Base-by-base conservation (phyloP, 2,113 vertebrate species). In the Ageneiosus marmoratus region DNA sequence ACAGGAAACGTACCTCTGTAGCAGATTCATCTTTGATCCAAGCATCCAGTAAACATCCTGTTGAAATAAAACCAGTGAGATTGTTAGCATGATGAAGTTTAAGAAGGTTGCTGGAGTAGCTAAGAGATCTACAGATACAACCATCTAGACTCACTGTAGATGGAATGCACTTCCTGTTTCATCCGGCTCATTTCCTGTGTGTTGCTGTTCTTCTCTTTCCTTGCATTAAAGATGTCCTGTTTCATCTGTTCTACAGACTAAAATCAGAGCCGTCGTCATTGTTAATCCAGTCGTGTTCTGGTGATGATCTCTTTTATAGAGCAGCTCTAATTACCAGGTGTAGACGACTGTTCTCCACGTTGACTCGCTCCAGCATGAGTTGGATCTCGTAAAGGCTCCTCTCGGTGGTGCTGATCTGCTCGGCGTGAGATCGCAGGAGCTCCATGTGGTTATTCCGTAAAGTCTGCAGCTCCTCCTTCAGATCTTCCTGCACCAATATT, bases 301-400 rank as follows among this genome's bases (percentile, higher is more conserved):
- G 9, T 62, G 8, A 34, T 13, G 18, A 72, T 73, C 13, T 65
- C 1, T 4, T 37, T 10, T 44, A n/a, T 44, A 12, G 22, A n/a
- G 37, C 37, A 24, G 32, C 32, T 41, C 37, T 46, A 48, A 72
- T 10, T 34, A 87, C 87, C 60, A 93, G 83, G 3, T 63, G 88
- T 41, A 93, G 83, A 10, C 91, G 76, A 84, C 91, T 88, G 90
- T 94, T 94, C 80, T 93, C 92, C 84, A 85, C 1, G 20, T 24
- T 22, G 22, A 92, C 89, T 81, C 88, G 83, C 85, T 92, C 87
- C 85, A 92, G 83, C 60, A 88, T 88, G 62, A 87, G 70, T 0
- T 34, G 44, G 0, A 51, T 69, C 67, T 91, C 37, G 1, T 90
- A 92, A 86, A 94, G n/a, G 77, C 27, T 74, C n/a, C 55, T 75